A percentile compares a stretch with the other conserved stretches of the same genome.
Conservation (phyloP, 2,888 invertebrate species). For the Eugnorisma glareosa region DNA sequence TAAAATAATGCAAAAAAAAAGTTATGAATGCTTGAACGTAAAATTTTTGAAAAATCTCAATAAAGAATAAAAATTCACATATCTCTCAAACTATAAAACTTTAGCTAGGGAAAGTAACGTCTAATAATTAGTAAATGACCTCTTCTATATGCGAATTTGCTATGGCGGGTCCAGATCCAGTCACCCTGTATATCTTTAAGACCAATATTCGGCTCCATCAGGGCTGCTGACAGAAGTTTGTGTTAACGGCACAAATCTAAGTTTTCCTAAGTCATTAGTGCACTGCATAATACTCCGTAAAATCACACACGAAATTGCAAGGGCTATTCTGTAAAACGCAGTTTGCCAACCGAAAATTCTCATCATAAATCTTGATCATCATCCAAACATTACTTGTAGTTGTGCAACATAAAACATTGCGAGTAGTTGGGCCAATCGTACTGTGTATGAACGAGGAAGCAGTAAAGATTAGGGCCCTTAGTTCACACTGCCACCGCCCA, state of each 20-base stretch:
- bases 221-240: neutral
- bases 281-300: neutral
- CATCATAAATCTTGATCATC: neutral
- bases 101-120: too few relatives aligned
- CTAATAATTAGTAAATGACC: too few relatives aligned
- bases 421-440: slow-evolving; percentile 1
- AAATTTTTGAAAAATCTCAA: too few relatives aligned
- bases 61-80: too few relatives aligned
- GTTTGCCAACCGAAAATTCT: neutral
- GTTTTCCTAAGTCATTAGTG: neutral
- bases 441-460: slow-evolving; percentile 47
- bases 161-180: too few relatives aligned
- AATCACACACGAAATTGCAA: neutral
- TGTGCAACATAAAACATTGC: neutral
- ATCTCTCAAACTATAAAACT: too few relatives aligned
- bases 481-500: slow-evolving; percentile 50
- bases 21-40: too few relatives aligned
- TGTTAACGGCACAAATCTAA: too few relatives aligned
- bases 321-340: neutral
- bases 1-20: too few relatives aligned
- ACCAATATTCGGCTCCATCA: too few relatives aligned
- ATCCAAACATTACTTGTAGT: neutral
- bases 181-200: too few relatives aligned
- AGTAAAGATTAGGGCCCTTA: slow-evolving; percentile 60
- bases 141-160: too few relatives aligned